phyloP scores from a whole-genome alignment of 2,888 invertebrate genomes.

The Protonemura montana region DNA sequence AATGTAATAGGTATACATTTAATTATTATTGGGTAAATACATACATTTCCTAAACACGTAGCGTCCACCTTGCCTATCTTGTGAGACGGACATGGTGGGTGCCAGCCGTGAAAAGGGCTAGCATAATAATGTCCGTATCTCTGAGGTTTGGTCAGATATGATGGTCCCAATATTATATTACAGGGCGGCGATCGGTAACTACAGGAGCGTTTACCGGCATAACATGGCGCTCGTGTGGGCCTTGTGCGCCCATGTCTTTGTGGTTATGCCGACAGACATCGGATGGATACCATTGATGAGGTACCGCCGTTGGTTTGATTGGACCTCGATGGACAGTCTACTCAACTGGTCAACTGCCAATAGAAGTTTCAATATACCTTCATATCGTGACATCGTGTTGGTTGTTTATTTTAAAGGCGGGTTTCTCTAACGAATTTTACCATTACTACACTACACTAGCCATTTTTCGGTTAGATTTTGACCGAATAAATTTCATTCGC shows the following conservation, averaged over 20 bases:
- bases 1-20: background rate
- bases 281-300: conserved; percentile 20
- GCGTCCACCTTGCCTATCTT: background rate
- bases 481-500: too few species aligned
- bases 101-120: background rate
- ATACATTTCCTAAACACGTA: background rate
- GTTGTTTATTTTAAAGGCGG: too few species aligned
- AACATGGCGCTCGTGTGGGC: conserved; percentile 19
- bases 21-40: background rate
- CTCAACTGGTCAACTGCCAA: background rate
- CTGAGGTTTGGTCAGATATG: background rate
- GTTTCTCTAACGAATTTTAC: too few species aligned
- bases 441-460: too few species aligned
- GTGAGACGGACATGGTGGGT: background rate
- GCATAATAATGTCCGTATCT: background rate
- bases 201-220: conserved; percentile 43
- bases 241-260: conserved; percentile 15
- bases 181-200: conserved; percentile 32
- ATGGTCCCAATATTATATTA: conserved; percentile 44
- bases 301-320: conserved; percentile 44
- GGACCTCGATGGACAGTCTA: conserved; percentile 24
- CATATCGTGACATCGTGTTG: too few species aligned
- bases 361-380: background rate
- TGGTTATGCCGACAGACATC: conserved; percentile 43
- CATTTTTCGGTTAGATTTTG: too few species aligned